These are phyloP conservation scores for Pachyramphus minor DNA, from an alignment of 2,113 vertebrate genomes.

Conservation along the genomic window DNA sequence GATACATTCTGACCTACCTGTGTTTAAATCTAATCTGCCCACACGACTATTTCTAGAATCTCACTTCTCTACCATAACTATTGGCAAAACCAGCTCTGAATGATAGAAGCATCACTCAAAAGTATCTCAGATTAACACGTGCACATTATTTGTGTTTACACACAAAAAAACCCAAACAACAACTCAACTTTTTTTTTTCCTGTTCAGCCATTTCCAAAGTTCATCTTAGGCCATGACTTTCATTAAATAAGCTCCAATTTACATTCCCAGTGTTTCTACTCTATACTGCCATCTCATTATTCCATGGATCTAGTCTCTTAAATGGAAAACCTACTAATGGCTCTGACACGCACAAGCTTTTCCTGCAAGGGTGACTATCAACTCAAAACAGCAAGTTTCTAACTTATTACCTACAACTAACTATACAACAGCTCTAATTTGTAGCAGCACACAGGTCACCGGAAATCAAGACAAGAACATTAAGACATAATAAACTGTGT, in stretches of 20 bases:
- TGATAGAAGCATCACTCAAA: neutral
- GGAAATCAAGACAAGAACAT: neutral
- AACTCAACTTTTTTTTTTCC: neutral
- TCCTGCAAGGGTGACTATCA: neutral
- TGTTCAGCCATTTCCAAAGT: neutral
- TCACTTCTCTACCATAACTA: neutral
- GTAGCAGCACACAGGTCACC: neutral
- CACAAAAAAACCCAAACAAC: neutral
- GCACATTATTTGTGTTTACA: neutral
- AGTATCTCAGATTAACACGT: neutral
- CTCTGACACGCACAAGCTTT: neutral
- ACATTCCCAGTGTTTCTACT: neutral
- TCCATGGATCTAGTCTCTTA: neutral
- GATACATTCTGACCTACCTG: neutral
- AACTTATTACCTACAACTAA: neutral
- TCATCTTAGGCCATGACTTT: neutral
- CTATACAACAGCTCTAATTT: neutral
- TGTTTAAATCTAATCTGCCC: neutral
- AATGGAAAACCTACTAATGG: neutral
- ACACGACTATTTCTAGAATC: neutral
- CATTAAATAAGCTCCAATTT: neutral
- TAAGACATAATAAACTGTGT: neutral
- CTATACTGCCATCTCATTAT: neutral
- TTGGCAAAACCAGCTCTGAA: neutral
- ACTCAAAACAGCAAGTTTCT: neutral